Evolutionary conservation across 2,797 vertebrate species (phyloP), one percentile per base, ranked within the genome.

Genomic region (Thripadectes ignobilis): DNA sequence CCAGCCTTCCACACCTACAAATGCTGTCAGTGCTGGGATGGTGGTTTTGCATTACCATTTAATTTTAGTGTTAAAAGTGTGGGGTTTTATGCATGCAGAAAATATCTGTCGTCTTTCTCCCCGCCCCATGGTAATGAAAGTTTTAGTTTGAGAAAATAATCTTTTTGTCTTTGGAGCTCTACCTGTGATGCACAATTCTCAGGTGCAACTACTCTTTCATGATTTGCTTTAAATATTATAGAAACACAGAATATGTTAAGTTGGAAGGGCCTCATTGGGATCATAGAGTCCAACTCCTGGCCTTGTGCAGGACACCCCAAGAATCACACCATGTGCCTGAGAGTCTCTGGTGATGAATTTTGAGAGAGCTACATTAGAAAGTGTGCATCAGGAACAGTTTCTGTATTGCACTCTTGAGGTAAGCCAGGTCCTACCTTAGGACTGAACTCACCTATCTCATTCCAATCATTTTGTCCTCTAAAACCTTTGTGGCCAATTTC

Each of bases 81-180:
- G 12, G 5, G 3, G 1, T 0, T n/a, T 57, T 66, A 58, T 54
- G 1, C 19, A 10, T 0, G 0, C 10, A 32, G 54, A 57, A 72
- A 83, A 27, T 68, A 41, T 9, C 3, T 52, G 10, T 59, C 5
- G 3, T 59, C 34, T 30, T 57, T 7, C 1, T 15, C 27, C 18
- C 36, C 0, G 10, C 58, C 3, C 4, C 3, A 12, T 9, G 16
- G 17, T 49, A 81, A 58, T 48, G 12, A 57, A 29, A 30, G 49
- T 49, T 88, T 91, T 75, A 43, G 24, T 78, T 65, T 74, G 68
- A 75, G 54, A 71, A 89, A 74, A 71, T 41, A 3, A n/a, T 85
- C 3, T n/a, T 21, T 66, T 59, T 66, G 26, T 61, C 34, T 71
- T 61, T n/a, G 5, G 34, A 80, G 20, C 51, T 73, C 34, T 83